Percentiles rank a stretch among this genome's conserved stretches.
Evolutionary conservation across 2,113 vertebrate species (phyloP).

Genomic region (Litocranius walleri): DNA sequence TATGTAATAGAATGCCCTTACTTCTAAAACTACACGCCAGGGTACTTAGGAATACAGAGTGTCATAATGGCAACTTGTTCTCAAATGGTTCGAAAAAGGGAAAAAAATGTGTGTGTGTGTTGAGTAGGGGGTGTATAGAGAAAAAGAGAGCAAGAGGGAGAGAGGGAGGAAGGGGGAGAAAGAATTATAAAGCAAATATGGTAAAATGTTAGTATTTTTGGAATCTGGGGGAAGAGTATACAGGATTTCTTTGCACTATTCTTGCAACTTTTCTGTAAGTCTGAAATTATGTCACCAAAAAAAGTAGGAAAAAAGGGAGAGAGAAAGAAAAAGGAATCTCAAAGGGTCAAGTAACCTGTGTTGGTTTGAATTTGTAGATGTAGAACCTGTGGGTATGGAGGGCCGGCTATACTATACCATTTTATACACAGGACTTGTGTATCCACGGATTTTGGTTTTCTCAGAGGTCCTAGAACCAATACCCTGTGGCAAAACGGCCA

Average conservation of each 20-base stretch:
- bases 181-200: neutral
- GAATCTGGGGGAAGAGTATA: neutral
- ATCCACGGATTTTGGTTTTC: neutral
- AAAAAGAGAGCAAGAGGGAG: neutral
- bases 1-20: neutral
- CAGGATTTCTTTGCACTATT: neutral
- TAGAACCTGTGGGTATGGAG: neutral
- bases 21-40: neutral
- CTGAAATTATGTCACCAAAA: neutral
- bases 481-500: neutral
- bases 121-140: neutral
- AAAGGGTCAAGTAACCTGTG: neutral
- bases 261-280: neutral
- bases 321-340: neutral
- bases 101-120: neutral
- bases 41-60: neutral
- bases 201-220: neutral
- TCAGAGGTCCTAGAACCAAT: neutral
- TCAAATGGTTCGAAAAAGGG: neutral
- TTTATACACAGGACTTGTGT: neutral
- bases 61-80: neutral
- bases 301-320: neutral
- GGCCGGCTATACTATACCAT: neutral
- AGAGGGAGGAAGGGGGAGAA: neutral
- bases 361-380: neutral